phyloP scores from a whole-genome alignment of 2,113 vertebrate genomes.

The Prinia subflava region DNA sequence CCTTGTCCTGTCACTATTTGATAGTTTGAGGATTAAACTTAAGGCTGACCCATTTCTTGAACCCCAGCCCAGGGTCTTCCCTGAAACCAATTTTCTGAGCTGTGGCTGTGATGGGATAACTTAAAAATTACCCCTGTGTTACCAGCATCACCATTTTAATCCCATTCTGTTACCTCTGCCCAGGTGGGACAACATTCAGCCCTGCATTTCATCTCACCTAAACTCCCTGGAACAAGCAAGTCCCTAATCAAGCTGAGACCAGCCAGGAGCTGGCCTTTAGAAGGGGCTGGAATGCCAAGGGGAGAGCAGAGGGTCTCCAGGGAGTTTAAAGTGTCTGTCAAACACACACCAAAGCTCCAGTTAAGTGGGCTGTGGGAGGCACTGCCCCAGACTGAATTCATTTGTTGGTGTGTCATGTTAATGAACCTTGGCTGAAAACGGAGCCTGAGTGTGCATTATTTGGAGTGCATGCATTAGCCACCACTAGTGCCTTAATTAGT shows the following conservation, averaged over 20 bases:
- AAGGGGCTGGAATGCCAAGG: background rate
- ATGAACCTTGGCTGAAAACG: conserved; percentile 39
- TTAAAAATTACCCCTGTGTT: background rate
- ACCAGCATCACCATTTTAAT: background rate
- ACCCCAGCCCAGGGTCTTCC: background rate
- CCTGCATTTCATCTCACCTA: background rate
- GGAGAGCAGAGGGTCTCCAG: background rate
- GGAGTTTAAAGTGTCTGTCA: conserved; percentile 31
- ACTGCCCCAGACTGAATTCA: conserved; percentile 41
- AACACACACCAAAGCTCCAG: background rate
- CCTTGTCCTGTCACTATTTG: background rate
- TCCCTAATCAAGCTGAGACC: background rate
- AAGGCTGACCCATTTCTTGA: background rate
- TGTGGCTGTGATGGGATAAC: background rate
- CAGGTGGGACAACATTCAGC: background rate
- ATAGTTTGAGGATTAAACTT: background rate
- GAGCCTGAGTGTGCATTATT: conserved; percentile 20
- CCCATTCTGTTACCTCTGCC: background rate
- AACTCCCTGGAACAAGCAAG: background rate
- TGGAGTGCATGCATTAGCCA: conserved; percentile 40
- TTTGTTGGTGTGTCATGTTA: conserved; percentile 28
- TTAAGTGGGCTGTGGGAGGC: conserved; percentile 6
- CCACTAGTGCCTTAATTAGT: conserved; percentile 28
- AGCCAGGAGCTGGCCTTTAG: background rate
- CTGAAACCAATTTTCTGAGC: background rate